Evolutionary conservation across 2,113 vertebrate species (phyloP), one percentile per base, ranked within the genome.

Genomic region (Hippocampus comes): DNA sequence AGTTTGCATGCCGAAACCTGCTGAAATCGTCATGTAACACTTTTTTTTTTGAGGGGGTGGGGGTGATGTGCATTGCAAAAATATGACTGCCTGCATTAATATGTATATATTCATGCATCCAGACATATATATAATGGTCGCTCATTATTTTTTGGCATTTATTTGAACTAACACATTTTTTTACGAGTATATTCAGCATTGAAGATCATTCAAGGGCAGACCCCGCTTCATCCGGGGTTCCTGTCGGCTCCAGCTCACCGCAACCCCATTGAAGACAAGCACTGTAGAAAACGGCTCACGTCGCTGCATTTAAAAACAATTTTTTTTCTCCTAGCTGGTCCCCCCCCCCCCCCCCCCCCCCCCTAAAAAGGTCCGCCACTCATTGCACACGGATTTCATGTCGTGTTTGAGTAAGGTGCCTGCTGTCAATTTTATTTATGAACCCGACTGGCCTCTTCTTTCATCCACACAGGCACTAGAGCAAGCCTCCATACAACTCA

Each of bases 381-480:
- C 76, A 84, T 91, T 91, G 89, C 89, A 85, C 85, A 91, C 92
- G 17, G 15, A 17, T 51, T 17, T 92, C 89, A 79, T 85, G 88
- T 91, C 91, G 90, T 89, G 90, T 82, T 87, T 89, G 76, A 78
- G 73, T 76, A 84, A 86, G 86, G 89, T 88, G 85, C 82, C 80
- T 83, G 85, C 89, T 90, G 90, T 91, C 91, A 89, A 84, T 91
- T 91, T 91, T 92, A 92, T 91, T 92, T 92, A 90, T 91, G 90
- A 90, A 90, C 78, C 89, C 86, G 75, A 53, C 70, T 63, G 83
- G 78, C 85, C 86, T 73, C 80, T 81, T 91, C 86, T 90, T 86
- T 89, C 88, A 90, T 87, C 88, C 77, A 81, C 80, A 86, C 84
- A 82, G 75, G 78, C 64, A 38, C 76, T 80, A 81, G 46, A 57